Conservation (phyloP, 2,888 invertebrate species). For the Agapostemon virescens region DNA sequence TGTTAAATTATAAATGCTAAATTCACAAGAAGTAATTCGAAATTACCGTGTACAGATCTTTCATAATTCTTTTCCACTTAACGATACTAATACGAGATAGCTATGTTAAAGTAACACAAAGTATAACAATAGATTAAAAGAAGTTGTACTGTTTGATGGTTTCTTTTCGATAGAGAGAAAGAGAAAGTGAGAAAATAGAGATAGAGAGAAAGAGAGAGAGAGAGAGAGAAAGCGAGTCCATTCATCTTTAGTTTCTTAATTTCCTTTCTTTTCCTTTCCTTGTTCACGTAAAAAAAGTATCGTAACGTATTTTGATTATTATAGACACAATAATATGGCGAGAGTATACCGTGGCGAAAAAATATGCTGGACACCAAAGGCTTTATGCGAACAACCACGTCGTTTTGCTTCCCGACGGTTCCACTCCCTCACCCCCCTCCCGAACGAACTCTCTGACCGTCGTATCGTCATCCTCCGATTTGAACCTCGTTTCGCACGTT, state of each 20-base stretch:
- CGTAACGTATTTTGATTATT: conserved; percentile 63
- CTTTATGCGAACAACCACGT: conserved; percentile 34
- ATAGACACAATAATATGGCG: conserved; percentile 63
- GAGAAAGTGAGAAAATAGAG: background rate
- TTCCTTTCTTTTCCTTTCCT: conserved; percentile 15
- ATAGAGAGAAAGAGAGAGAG: background rate
- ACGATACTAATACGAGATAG: conserved; percentile 49
- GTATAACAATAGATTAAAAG: conserved; percentile 56
- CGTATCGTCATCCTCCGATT: conserved; percentile 2
- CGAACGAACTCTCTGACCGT: background rate
- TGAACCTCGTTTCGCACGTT: conserved; percentile 32
- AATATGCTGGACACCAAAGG: conserved; percentile 68
- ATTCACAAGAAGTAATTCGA: conserved; percentile 45
- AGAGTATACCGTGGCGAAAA: conserved; percentile 51
- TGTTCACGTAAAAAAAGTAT: conserved; percentile 54
- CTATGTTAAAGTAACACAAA: conserved; percentile 62
- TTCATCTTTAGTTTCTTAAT: conserved; percentile 4
- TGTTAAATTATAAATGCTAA: conserved; percentile 56
- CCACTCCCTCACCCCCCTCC: background rate
- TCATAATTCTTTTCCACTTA: conserved; percentile 42
- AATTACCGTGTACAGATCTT: conserved; percentile 44
- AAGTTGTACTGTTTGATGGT: conserved; percentile 61
- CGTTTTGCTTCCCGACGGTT: conserved; percentile 1
- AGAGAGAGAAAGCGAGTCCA: background rate
- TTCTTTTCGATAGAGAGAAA: conserved; percentile 8